Percentiles rank a stretch among this genome's conserved stretches.
Conservation (phyloP, 2,113 vertebrate species). For the Poeciliopsis occidentalis region DNA sequence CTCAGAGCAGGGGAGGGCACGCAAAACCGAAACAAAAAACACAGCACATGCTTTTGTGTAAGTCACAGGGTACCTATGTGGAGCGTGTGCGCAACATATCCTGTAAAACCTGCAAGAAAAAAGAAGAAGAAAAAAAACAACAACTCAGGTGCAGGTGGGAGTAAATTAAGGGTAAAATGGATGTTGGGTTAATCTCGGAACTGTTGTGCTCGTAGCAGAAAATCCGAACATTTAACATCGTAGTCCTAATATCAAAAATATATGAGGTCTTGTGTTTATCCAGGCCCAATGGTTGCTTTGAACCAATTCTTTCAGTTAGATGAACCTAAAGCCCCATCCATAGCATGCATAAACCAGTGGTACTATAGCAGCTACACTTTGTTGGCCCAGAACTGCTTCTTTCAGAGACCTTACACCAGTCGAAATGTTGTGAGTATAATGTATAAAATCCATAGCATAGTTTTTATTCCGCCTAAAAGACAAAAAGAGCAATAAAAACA, state of each 20-base stretch:
- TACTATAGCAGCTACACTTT: neutral
- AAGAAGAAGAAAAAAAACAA: neutral
- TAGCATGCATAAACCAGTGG: neutral
- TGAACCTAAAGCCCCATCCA: neutral
- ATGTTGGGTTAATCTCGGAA: neutral
- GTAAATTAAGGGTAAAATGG: neutral
- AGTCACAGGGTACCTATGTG: neutral
- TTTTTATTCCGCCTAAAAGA: neutral
- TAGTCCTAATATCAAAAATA: neutral
- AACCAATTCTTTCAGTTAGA: neutral
- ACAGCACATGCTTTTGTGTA: slow-evolving; percentile 29
- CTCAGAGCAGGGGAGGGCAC: slow-evolving; percentile 81
- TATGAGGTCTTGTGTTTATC: neutral
- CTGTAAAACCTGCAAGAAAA: neutral
- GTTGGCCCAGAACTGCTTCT: neutral
- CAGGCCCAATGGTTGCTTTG: neutral
- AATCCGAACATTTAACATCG: neutral
- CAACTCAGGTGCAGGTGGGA: neutral
- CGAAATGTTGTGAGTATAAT: neutral
- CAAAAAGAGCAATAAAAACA: neutral
- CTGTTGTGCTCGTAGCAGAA: neutral
- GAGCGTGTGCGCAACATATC: neutral
- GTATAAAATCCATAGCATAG: neutral
- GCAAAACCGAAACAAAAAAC: slow-evolving; percentile 3
- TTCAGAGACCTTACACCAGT: neutral